Base-by-base conservation (phyloP, 2,888 invertebrate genomes). In the Chaitophorus viminalis region DNA sequence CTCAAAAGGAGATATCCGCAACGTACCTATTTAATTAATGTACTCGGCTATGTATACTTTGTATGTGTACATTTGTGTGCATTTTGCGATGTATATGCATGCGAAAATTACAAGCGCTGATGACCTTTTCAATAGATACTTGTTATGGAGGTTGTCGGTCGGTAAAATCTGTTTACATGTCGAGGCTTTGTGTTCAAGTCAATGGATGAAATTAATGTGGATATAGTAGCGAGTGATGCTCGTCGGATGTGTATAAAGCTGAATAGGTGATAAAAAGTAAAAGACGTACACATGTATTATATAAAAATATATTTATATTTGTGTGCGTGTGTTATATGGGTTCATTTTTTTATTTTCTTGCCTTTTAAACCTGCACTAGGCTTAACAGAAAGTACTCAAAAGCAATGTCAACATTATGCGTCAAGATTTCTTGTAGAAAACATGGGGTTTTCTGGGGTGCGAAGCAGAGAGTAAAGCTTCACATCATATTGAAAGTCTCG, bases 111-210 rank as follows among this genome's bases (percentile, higher is more conserved):
- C 82, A 33, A 82, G 72, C 75, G 75, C 39, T 46, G 75, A 75
- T 84, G 74, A 75, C 75, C 75, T 39, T 60, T 84, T 84, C 83
- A 76, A 60, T 75, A 72, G 52, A 82, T 72, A 72, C 72, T 74
- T 25, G 70, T 72, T 8, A 29, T 29, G 39, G 29, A 46, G 39
- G 25, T 31, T 29, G 70, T 31, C 29, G 17, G 60, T 60, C 46
- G 82, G 52, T 72, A 72, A 82, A 82, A 70, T 70, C 72, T 82
- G 82, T 82, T 82, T 82, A 54, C 82, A 72, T 8, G 31, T 82
- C 46, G n/a, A 46, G 17, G 70, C 72, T 82, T 82, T 82, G 82
- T 82, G 82, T 31, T n/a, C 46, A 11, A 82, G 82, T 72, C 31
- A 82, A 33, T 33, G 82, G 17, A 8, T 25, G 9, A 52, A 82